phyloP scores from a whole-genome alignment of 2,888 invertebrate species.

The Apamea epomidion region DNA sequence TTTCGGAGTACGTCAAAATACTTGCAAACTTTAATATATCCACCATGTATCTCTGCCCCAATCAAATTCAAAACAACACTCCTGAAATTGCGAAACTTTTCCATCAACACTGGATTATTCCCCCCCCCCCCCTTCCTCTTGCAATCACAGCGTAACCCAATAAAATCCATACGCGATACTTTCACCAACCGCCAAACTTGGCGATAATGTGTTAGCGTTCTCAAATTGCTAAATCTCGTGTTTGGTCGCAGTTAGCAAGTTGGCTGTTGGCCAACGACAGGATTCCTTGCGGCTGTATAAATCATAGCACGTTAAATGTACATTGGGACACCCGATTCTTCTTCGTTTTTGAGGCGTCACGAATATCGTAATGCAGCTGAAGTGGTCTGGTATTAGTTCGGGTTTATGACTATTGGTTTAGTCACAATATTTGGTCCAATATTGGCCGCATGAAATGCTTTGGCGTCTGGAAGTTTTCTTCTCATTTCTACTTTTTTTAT shows the following conservation, averaged over 20 bases:
- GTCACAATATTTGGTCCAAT: constrained; percentile 13
- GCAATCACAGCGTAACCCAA: constrained; percentile 44
- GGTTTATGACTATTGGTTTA: constrained; percentile 20
- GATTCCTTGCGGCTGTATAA: constrained; percentile 75
- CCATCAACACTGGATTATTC: constrained; percentile 11
- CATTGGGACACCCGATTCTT: constrained; percentile 67
- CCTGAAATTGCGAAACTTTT: constrained; percentile 27
- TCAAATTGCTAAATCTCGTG: constrained; percentile 79
- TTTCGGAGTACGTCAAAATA: background rate
- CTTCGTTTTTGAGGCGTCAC: constrained; percentile 59
- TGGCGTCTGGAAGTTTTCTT: background rate
- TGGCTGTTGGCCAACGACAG: constrained; percentile 74
- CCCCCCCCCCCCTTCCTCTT: background rate
- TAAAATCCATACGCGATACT: constrained; percentile 47
- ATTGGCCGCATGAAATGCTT: constrained; percentile 10
- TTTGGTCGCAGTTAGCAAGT: constrained; percentile 77
- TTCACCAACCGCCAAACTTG: constrained; percentile 54
- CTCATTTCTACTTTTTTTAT: background rate
- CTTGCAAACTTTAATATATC: background rate
- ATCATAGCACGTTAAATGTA: constrained; percentile 74
- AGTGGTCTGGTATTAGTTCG: constrained; percentile 17
- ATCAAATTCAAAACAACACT: constrained; percentile 7
- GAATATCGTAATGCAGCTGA: constrained; percentile 62
- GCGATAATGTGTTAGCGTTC: constrained; percentile 74
- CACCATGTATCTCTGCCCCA: background rate